Base-by-base conservation (phyloP, 2,113 vertebrate genomes). In the Stictonetta naevosa region DNA sequence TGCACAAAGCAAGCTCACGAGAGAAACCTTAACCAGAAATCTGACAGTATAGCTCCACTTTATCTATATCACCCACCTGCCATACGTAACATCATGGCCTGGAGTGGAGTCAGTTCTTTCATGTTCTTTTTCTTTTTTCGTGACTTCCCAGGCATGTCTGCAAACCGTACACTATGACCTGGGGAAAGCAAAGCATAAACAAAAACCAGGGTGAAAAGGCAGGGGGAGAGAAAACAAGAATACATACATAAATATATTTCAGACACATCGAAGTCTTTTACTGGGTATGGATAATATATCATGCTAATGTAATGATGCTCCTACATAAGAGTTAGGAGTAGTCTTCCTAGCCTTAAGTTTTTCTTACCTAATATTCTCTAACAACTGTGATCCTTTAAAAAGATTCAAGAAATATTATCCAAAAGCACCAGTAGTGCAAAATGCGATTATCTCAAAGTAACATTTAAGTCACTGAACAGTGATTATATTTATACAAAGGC, bases 81-180 rank as follows among this genome's bases (percentile, higher is more conserved):
- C 99, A 99, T 99, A 95, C 99, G 98, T 44, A 99, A 98, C 99
- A 99, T 99, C 99, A 99, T 99, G 50, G 99, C 99, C 97, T 99
- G 99, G 73, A 99, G 98, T 4, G 99, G 99, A 18, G 99, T 99
- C 77, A 99, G 98, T 48, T 99, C 99, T 95, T 99, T 99, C 75
- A 98, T 98, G 91, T 98, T 99, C 97, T 99, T 99, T 90, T 99
- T 98, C 98, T 98, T 99, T 92, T 98, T 99, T 63, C 96, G 92
- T 31, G 99, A 97, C 88, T 99, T 98, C 66, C 98, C 98, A 90
- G 98, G 98, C 95, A 98, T 97, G 77, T 99, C 99, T 50, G 99
- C 99, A 83, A 99, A 99, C 23, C 99, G 98, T 40, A 99, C 99
- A 16, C 98, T 99, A 66, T 99, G 98, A 80, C 97, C 98, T 98